phyloP scores from a whole-genome alignment of 2,797 vertebrate genomes.

The Rhabdophis nuchalis region DNA sequence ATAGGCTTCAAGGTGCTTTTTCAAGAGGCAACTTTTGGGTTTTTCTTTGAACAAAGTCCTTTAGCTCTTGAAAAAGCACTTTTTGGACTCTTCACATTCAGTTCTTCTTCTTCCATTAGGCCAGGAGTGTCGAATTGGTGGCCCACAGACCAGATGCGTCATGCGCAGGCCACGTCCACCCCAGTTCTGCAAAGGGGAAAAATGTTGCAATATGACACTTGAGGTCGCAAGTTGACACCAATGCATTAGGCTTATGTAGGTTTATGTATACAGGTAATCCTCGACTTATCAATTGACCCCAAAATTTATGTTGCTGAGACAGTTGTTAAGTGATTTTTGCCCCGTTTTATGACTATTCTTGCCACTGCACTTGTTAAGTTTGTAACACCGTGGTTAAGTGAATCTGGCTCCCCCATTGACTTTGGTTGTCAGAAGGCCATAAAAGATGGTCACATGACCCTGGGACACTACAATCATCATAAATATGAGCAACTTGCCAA shows the following conservation, averaged over 20 bases:
- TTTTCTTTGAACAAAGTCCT: not conserved
- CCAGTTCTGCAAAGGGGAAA: not conserved
- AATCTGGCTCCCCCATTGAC: not conserved
- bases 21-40: not conserved
- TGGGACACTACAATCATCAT: too few relatives aligned
- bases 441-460: too few relatives aligned
- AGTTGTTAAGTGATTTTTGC: not conserved
- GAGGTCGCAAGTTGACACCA: too few relatives aligned
- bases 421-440: not conserved
- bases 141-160: too few relatives aligned
- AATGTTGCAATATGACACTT: fast-evolving
- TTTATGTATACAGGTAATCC: not conserved
- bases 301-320: not conserved
- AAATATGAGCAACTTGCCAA: too few relatives aligned
- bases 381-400: not conserved
- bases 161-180: too few relatives aligned
- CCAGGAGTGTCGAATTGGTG: not conserved
- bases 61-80: not conserved
- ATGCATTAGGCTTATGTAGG: not conserved
- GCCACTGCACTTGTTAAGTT: not conserved
- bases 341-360: not conserved
- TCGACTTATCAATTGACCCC: not conserved
- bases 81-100: not conserved
- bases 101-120: not conserved
- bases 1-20: not conserved